These are phyloP conservation scores for Neelides sp. DNA, from an alignment of 1,140 invertebrate species.

Conservation along the genomic window DNA sequence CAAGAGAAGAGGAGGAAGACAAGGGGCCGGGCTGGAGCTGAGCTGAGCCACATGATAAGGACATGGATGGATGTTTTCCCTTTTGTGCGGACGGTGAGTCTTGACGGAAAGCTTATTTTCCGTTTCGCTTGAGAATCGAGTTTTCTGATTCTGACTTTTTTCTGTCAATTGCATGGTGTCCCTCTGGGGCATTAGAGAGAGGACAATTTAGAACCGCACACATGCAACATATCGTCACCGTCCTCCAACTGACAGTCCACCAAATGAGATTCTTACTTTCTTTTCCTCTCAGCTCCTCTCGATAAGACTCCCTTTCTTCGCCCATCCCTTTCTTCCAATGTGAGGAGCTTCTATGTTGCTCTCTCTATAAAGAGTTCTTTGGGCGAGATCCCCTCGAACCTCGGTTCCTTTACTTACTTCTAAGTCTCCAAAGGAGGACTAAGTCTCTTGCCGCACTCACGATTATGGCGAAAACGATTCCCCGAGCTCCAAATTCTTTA, in stretches of 20 bases:
- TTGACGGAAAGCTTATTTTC: conserved; percentile 12
- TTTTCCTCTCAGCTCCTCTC: not conserved
- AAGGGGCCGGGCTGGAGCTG: not conserved
- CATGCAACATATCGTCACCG: no score
- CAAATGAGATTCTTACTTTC: not conserved
- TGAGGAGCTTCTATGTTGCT: no score
- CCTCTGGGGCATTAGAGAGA: conserved; percentile 6
- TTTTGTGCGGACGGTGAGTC: conserved; percentile 5
- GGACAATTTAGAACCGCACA: not conserved
- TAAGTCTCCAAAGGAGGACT: no score
- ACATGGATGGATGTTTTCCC: not conserved
- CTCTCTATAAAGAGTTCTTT: no score
- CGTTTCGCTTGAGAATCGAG: conserved; percentile 11
- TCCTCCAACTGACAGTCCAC: no score
- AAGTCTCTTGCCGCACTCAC: no score
- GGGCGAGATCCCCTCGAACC: no score
- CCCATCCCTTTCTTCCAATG: not conserved
- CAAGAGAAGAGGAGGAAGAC: not conserved
- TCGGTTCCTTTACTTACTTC: no score
- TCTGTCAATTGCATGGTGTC: conserved; percentile 10
- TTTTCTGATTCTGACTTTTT: conserved; percentile 4
- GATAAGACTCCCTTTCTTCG: not conserved
- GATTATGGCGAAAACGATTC: no score
- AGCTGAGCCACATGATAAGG: no score
- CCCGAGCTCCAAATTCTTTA: no score